phyloP scores from a whole-genome alignment of 2,797 vertebrate species.

The Erpetoichthys calabaricus region DNA sequence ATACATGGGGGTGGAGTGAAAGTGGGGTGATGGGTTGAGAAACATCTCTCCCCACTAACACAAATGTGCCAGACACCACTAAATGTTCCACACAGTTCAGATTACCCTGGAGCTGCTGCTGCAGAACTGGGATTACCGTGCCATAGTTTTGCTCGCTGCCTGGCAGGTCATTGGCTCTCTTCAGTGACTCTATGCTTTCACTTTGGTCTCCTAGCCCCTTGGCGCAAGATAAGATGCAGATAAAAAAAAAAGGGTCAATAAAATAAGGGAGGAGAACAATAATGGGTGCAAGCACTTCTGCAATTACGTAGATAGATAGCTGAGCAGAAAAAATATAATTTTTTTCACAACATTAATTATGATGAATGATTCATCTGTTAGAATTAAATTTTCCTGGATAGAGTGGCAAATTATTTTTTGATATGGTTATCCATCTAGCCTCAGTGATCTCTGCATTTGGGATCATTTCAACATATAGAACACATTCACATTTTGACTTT shows the following conservation, averaged over 20 bases:
- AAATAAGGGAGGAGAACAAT: constrained; percentile 13
- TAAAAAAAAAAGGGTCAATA: constrained; percentile 18
- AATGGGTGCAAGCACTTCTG: no score
- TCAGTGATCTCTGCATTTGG: background rate
- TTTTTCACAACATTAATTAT: no score
- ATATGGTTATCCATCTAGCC: background rate
- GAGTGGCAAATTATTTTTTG: no score
- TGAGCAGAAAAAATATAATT: no score
- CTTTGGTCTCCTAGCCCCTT: constrained; percentile 44
- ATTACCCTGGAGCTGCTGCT: constrained; percentile 52
- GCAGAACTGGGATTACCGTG: constrained; percentile 43
- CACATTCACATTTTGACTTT: no score
- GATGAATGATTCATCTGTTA: no score
- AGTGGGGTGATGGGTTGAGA: constrained; percentile 9
- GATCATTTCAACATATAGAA: no score
- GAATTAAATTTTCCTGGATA: no score
- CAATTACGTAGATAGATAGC: no score
- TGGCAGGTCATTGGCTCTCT: constrained; percentile 37
- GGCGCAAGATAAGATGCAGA: constrained; percentile 31
- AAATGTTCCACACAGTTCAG: constrained; percentile 20
- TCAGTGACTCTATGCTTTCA: constrained; percentile 47
- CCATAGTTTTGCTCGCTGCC: constrained; percentile 37
- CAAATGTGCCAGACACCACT: background rate
- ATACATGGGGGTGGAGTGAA: constrained; percentile 13
- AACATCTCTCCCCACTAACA: background rate